phyloP scores from a whole-genome alignment of 1,140 invertebrate genomes.

The Lasioglossum baleicum region DNA sequence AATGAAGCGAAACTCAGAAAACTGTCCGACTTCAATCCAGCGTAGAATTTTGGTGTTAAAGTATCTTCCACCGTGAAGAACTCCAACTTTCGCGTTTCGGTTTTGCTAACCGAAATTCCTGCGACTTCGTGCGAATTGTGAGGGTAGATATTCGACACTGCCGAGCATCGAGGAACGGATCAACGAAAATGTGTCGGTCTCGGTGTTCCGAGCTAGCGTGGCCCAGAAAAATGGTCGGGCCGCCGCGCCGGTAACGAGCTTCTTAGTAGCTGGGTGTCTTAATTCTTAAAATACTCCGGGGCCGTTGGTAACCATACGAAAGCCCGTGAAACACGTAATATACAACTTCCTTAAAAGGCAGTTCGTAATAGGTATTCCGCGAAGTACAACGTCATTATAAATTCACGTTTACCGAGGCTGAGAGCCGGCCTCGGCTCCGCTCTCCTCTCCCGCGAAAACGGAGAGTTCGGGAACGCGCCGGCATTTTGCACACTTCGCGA shows the following conservation, averaged over 20 bases:
- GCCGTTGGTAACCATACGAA: conserved; percentile 17
- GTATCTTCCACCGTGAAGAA: too few species aligned
- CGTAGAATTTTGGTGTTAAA: too few species aligned
- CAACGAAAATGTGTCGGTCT: too few species aligned
- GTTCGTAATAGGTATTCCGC: conserved; percentile 52
- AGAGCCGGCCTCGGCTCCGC: not conserved
- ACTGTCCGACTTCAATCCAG: too few species aligned
- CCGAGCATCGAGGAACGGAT: too few species aligned
- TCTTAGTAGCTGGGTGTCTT: conserved; percentile 38
- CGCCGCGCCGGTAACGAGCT: not conserved
- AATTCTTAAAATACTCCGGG: conserved; percentile 33
- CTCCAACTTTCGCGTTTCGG: too few species aligned
- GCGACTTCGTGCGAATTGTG: too few species aligned
- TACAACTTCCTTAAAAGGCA: conserved; percentile 60
- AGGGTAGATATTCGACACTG: too few species aligned
- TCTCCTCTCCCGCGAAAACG: not conserved
- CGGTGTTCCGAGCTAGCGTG: not conserved
- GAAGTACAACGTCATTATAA: conserved; percentile 63
- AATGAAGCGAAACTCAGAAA: too few species aligned
- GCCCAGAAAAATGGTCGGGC: not conserved
- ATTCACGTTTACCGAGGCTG: conserved; percentile 52
- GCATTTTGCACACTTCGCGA: conserved; percentile 63
- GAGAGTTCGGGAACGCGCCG: conserved; percentile 33
- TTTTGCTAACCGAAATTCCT: too few species aligned
- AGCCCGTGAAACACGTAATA: conserved; percentile 45